phyloP scores from a whole-genome alignment of 2,888 invertebrate species.

The Mesorhabditis sp. region DNA sequence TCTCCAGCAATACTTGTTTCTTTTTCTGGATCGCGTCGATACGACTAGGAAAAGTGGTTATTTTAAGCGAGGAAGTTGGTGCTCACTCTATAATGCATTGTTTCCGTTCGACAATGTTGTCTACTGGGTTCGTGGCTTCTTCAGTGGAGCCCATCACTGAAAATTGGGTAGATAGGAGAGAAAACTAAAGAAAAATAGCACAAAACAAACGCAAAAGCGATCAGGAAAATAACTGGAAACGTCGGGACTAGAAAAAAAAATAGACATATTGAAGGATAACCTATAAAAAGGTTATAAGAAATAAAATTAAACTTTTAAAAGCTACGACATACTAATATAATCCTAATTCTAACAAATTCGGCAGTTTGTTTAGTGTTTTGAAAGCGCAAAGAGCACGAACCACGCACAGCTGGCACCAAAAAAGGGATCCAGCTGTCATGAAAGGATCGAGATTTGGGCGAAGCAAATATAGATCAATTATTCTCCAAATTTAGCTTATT shows the following conservation, averaged over 20 bases:
- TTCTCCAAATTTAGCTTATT: too few relatives aligned
- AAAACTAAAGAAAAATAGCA: neutral
- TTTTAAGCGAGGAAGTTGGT: neutral
- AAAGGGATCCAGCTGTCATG: too few relatives aligned
- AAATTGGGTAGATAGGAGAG: constrained; percentile 5
- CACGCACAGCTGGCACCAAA: too few relatives aligned
- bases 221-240: constrained; percentile 3
- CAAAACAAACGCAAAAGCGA: neutral
- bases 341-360: too few relatives aligned
- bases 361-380: too few relatives aligned
- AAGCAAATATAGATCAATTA: too few relatives aligned
- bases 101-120: constrained; percentile 1
- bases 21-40: neutral
- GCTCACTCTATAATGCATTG: neutral
- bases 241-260: neutral
- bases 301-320: neutral
- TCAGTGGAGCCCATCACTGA: neutral
- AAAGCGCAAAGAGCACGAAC: too few relatives aligned
- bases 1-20: neutral
- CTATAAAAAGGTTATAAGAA: constrained; percentile 7
- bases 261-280: neutral
- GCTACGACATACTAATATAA: too few relatives aligned
- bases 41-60: neutral
- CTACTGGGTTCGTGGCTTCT: neutral
- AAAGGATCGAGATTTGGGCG: too few relatives aligned